Conservation (phyloP, 2,888 invertebrate species). For the Lacanobia oleracea region DNA sequence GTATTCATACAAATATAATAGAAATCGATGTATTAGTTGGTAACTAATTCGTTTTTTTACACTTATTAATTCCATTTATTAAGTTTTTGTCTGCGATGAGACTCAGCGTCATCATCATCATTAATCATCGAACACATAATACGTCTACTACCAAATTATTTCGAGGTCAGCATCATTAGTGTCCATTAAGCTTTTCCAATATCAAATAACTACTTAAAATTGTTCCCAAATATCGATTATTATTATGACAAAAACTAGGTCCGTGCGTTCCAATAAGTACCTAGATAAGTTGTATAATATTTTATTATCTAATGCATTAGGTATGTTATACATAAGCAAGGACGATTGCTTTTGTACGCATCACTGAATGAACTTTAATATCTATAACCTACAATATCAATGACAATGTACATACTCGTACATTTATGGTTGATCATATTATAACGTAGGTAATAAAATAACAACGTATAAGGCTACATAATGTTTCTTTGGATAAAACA, state of each 20-base stretch:
- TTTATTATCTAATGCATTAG: slow-evolving; percentile 29
- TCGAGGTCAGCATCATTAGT: slow-evolving; percentile 50
- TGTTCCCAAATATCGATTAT: slow-evolving; percentile 43
- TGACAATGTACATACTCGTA: slow-evolving; percentile 3
- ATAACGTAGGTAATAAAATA: neutral
- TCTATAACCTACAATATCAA: slow-evolving; percentile 25
- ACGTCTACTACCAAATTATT: slow-evolving; percentile 49
- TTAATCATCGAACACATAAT: slow-evolving; percentile 47
- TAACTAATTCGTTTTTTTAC: slow-evolving; percentile 27
- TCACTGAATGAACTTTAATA: slow-evolving; percentile 21
- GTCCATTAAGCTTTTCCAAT: slow-evolving; percentile 27
- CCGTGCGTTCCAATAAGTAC: neutral
- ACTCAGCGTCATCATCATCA: slow-evolving; percentile 45
- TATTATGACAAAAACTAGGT: slow-evolving; percentile 15
- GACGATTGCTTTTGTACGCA: slow-evolving; percentile 13
- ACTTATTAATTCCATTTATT: slow-evolving; percentile 11
- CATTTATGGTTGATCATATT: slow-evolving; percentile 3
- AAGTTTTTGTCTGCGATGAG: slow-evolving; percentile 21
- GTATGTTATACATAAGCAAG: slow-evolving; percentile 12
- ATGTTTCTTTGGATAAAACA: neutral
- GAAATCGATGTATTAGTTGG: neutral
- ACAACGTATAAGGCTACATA: too few species aligned
- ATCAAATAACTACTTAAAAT: slow-evolving; percentile 43
- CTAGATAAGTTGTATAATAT: slow-evolving; percentile 16
- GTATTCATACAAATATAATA: slow-evolving; percentile 6